These are phyloP conservation scores for Gila orcuttii DNA, from an alignment of 2,113 vertebrate species.

Conservation along the genomic window DNA sequence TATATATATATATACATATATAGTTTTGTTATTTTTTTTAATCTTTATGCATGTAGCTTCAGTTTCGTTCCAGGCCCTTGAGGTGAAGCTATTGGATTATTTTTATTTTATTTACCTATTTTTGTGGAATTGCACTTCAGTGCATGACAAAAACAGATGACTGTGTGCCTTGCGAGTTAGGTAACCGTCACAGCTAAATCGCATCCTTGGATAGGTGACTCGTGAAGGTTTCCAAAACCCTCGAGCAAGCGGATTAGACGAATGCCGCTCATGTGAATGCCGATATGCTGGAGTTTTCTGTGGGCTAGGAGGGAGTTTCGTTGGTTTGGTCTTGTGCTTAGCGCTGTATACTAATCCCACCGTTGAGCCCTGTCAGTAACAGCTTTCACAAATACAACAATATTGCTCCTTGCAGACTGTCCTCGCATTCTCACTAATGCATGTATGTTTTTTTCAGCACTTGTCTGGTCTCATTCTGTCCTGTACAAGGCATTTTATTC, in stretches of 20 bases:
- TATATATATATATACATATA: too few relatives aligned
- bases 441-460: not conserved
- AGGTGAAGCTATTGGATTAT: not conserved
- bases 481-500: not conserved
- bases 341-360: constrained; percentile 28
- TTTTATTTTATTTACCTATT: not conserved
- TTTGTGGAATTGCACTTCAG: constrained; percentile 12
- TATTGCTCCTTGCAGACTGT: constrained; percentile 10
- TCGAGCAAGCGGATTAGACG: constrained; percentile 46
- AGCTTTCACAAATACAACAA: constrained; percentile 42
- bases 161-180: constrained; percentile 28
- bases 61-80: not conserved
- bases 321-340: constrained; percentile 8
- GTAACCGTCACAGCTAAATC: constrained; percentile 40
- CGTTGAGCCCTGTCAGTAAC: constrained; percentile 33
- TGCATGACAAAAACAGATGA: constrained; percentile 28
- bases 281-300: constrained; percentile 34
- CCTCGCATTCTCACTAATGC: not conserved
- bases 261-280: constrained; percentile 37
- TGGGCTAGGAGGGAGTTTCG: not conserved
- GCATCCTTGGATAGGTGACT: constrained; percentile 48
- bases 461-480: constrained; percentile 20
- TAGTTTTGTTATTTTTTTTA: too few relatives aligned
- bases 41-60: not conserved
- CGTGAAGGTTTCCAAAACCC: constrained; percentile 44